Base-by-base conservation (phyloP, 2,113 vertebrate species). In the Gracilinanus agilis region DNA sequence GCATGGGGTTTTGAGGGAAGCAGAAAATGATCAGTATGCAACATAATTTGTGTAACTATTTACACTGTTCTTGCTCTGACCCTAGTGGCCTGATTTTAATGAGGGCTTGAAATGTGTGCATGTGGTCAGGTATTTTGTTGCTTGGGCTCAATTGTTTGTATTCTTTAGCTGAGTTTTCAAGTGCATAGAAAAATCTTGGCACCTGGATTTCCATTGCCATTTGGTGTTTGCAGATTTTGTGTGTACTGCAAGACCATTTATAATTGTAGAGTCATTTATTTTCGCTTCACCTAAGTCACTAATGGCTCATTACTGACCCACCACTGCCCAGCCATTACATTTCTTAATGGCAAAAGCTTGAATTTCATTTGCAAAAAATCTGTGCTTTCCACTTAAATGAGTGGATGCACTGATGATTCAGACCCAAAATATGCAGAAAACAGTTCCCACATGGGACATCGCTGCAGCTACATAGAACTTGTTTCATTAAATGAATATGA, bases 381-480 rank as follows among this genome's bases (percentile, higher is more conserved):
- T 92, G 49, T 93, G 49, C 55, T 96, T 96, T 95, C 27, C 89
- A 21, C 93, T 95, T 93, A 94, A 96, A 91, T 55, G 55, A 94
- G 90, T 95, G 23, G 44, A 95, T 3, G 19, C 90, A 90, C 58
- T 94, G 75, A 96, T 90, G 61, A 53, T 93, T 61, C 91, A 93
- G 92, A 96, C 67, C 23, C 53, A 92, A 44, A 94, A 90, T 94
- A 91, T 91, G 40, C 44, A 56, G 83, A 25, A 90, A 93, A 96
- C 94, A 95, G 75, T 61, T 95, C 94, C 94, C 94, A 93, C 53
- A 40, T 58, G 90, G 83, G 94, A 89, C 83, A 94, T 34, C 67
- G 91, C 93, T 96, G 94, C 88, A 97, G 96, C 58, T 95, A 61
- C 58, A 96, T 94, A 96, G 94, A 97, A 92, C n/a, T 58, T 94